Base-by-base conservation (phyloP, 2,113 vertebrate genomes). In the Heterotis niloticus region DNA sequence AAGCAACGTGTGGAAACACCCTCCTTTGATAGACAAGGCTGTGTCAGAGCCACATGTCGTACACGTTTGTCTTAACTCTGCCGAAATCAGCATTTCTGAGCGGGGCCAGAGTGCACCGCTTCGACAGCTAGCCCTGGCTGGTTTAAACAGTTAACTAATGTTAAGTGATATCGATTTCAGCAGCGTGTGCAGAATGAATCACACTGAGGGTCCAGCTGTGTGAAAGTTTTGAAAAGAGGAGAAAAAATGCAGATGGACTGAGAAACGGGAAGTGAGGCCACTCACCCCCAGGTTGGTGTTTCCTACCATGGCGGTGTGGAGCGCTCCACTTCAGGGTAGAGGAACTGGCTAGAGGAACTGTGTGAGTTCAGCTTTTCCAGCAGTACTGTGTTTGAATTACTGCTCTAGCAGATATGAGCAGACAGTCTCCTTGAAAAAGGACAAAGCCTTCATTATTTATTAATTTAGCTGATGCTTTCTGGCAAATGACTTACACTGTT, bases 31-130 rank as follows among this genome's bases (percentile, higher is more conserved):
- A 57, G 26, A 78, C 54, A 56, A 78, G 18, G 77, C 65, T 69
- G 66, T 75, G 26, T 78, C 67, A 60, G 62, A 60, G 77, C 62
- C 56, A 44, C 29, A 44, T 44, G 28, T 60, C 54, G 57, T 60
- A 18, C 76, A 20, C 54, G 29, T 34, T 69, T 16, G 52, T 17
- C 34, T 65, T 69, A 65, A 56, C 67, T 26, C 44, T 60, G 57
- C 20, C 51, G 77, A 34, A 28, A 51, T 78, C 54, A 70, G 77
- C 67, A 5, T 26, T 62, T 60, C 29, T 16, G 56, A 44, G 29
- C 1, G 77, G 59, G 65, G 65, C 24, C 11, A 68, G 52, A n/a
- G 74, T 64, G 59, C 59, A 4, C n/a, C 17, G 28, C 11, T 44
- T 60, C 20, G n/a, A 28, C 16, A 16, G 7, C 14, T 24, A 10